Evolutionary conservation across 2,888 invertebrate species (phyloP).

Genomic region (Leptarthrus brevirostris): DNA sequence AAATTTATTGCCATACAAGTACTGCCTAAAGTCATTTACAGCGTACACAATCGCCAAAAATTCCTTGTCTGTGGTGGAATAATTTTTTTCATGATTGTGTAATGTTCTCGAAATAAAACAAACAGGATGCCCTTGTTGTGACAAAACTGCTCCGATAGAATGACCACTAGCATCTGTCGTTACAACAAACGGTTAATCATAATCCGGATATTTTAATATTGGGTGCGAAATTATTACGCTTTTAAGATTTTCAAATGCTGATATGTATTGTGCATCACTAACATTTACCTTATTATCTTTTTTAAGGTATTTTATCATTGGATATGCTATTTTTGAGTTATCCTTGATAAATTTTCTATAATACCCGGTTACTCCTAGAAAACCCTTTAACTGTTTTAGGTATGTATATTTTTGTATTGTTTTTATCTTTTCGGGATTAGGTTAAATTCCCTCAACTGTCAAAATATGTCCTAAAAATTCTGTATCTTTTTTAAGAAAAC

Average conservation of each 20-base stretch:
- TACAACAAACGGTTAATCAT: conserved; percentile 47
- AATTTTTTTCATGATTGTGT: too few species aligned
- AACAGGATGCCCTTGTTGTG: conserved; percentile 44
- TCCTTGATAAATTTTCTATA: conserved; percentile 49
- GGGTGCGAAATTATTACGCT: conserved; percentile 42
- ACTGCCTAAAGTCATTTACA: conserved; percentile 51
- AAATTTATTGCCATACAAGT: conserved; percentile 51
- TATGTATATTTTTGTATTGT: conserved; percentile 48
- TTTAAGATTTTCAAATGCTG: conserved; percentile 54
- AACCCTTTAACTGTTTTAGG: conserved; percentile 50
- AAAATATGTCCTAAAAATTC: too few species aligned
- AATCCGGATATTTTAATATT: conserved; percentile 53
- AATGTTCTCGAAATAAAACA: too few species aligned
- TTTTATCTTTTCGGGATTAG: too few species aligned
- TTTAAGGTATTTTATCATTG: too few species aligned
- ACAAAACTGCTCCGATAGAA: too few species aligned
- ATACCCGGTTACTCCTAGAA: conserved; percentile 48
- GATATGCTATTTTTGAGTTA: conserved; percentile 51
- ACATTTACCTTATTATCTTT: too few species aligned
- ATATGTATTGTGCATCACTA: conserved; percentile 50
- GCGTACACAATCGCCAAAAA: too few species aligned
- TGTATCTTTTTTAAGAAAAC: too few species aligned
- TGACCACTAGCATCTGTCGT: conserved; percentile 52
- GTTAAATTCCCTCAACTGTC: too few species aligned
- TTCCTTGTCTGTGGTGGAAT: too few species aligned